Conservation (phyloP, 2,888 invertebrate species). For the Altica lythri region DNA sequence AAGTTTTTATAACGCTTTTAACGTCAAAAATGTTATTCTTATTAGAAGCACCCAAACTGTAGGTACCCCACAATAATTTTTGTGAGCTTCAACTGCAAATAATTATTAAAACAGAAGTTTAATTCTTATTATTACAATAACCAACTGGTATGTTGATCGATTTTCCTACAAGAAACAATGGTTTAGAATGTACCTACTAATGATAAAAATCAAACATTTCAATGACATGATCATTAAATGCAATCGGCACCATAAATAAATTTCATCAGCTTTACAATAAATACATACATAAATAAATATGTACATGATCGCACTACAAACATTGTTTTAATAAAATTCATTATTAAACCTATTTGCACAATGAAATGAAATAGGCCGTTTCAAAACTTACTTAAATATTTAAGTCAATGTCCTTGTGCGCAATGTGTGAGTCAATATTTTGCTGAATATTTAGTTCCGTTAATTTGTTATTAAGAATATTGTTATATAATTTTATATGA, state of each 20-base stretch:
- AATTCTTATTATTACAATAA: too few relatives aligned
- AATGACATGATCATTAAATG: conserved; percentile 2
- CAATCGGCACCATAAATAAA: background rate
- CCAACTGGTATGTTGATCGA: too few relatives aligned
- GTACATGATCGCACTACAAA: conserved; percentile 22
- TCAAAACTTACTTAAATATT: conserved; percentile 10
- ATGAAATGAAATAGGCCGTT: conserved; percentile 15
- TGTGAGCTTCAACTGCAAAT: too few relatives aligned
- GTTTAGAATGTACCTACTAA: background rate
- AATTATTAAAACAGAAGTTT: too few relatives aligned
- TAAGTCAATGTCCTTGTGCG: conserved; percentile 1
- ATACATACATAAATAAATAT: conserved; percentile 1
- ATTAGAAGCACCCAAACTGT: too few relatives aligned
- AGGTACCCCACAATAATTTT: too few relatives aligned
- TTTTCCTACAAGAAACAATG: background rate
- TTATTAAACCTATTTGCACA: conserved; percentile 16
- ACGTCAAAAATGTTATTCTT: too few relatives aligned
- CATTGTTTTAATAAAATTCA: conserved; percentile 10
- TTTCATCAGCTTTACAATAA: conserved; percentile 9
- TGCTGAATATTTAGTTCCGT: too few relatives aligned
- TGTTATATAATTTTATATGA: too few relatives aligned
- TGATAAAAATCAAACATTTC: conserved; percentile 1
- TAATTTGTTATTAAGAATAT: too few relatives aligned
- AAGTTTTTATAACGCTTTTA: too few relatives aligned
- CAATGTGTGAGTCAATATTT: too few relatives aligned